Evolutionary conservation across 2,888 invertebrate species (phyloP).

Genomic region (Ypsolopha sequella): DNA sequence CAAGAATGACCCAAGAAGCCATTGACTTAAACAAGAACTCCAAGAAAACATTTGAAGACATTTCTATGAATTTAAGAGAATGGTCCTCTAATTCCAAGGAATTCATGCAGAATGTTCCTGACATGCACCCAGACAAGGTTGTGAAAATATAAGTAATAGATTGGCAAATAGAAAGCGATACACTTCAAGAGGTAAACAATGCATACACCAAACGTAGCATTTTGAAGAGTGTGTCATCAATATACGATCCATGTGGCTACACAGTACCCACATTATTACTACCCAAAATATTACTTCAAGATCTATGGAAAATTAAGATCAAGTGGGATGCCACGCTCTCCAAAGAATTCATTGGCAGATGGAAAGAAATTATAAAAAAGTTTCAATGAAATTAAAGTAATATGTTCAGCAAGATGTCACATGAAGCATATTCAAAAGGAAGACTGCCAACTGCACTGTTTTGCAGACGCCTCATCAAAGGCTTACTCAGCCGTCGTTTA

Average conservation of each 20-base stretch:
- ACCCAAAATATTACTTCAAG: conserved; percentile 1
- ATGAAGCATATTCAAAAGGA: neutral
- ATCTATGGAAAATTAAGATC: neutral
- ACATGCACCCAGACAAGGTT: neutral
- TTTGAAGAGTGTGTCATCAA: neutral
- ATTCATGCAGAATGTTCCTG: neutral
- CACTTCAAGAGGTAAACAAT: neutral
- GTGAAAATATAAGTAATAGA: neutral
- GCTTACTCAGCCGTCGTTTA: conserved; percentile 8
- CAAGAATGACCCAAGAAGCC: neutral
- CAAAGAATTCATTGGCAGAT: neutral
- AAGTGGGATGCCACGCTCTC: conserved; percentile 1
- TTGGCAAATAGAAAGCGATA: neutral
- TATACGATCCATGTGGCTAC: conserved; percentile 3
- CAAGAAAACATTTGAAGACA: neutral
- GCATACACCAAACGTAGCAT: neutral
- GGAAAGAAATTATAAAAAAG: neutral
- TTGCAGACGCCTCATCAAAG: conserved; percentile 6
- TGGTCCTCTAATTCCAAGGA: neutral
- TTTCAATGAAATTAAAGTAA: neutral
- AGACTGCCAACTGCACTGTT: conserved; percentile 6
- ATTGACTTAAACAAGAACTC: neutral
- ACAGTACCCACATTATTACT: neutral
- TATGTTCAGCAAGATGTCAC: neutral
- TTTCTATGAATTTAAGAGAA: conserved; percentile 3